phyloP scores from a whole-genome alignment of 2,797 vertebrate species.

The Euphonia xanthogaster region DNA sequence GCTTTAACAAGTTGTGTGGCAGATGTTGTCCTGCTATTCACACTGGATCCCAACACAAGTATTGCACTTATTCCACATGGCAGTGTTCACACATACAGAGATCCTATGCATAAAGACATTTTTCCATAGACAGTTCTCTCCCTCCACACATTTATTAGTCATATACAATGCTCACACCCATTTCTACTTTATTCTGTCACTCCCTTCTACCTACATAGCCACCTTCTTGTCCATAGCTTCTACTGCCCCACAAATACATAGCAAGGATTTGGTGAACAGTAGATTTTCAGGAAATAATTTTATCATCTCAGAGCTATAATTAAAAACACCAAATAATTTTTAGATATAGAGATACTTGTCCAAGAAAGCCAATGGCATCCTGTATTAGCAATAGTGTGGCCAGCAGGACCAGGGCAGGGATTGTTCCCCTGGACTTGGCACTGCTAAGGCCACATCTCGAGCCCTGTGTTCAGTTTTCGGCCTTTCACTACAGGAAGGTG shows the following conservation, averaged over 20 bases:
- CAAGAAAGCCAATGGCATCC: background rate
- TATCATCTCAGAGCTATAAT: background rate
- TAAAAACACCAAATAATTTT: background rate
- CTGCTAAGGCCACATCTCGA: background rate
- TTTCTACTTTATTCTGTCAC: background rate
- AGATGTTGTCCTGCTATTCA: background rate
- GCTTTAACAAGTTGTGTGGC: background rate
- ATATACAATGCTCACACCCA: background rate
- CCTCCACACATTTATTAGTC: background rate
- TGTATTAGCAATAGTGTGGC: background rate
- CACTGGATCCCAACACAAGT: background rate
- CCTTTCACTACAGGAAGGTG: background rate
- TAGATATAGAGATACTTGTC: background rate
- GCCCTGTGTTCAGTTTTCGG: background rate
- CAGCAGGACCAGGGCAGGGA: background rate
- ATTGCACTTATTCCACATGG: background rate
- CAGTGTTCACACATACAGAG: background rate
- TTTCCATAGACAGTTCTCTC: background rate
- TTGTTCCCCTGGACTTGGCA: fast-evolving
- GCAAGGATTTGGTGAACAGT: background rate
- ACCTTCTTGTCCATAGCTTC: background rate
- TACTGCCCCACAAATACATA: background rate
- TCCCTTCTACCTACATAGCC: background rate
- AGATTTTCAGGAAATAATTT: background rate
- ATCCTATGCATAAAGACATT: background rate